Evolutionary conservation across 2,113 vertebrate species (phyloP).

Genomic region (Todiramphus chloris): DNA sequence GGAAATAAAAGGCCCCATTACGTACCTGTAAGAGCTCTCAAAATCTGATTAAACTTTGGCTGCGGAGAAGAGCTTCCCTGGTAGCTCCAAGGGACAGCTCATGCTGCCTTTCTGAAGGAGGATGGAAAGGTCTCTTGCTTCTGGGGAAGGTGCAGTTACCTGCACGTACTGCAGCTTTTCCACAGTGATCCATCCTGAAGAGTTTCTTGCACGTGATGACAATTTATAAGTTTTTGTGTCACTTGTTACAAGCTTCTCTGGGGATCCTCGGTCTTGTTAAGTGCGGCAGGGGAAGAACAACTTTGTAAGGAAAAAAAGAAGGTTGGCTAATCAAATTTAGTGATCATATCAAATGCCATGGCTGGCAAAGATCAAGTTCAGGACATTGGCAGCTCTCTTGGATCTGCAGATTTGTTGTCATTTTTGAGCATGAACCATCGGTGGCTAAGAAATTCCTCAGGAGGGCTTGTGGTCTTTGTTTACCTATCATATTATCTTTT

Average conservation of each 20-base stretch:
- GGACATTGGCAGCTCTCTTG: not conserved
- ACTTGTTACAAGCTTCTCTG: not conserved
- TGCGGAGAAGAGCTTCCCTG: not conserved
- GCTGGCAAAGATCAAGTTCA: not conserved
- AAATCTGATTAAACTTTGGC: not conserved
- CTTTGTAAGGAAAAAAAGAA: not conserved
- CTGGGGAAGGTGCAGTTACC: too few relatives aligned
- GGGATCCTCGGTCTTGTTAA: not conserved
- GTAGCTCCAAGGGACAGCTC: not conserved
- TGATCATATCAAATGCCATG: not conserved
- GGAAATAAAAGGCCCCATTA: not conserved
- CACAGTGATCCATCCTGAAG: not conserved
- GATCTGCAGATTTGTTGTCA: not conserved
- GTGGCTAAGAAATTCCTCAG: not conserved
- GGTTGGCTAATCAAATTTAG: not conserved
- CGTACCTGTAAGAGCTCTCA: not conserved
- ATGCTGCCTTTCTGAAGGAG: not conserved
- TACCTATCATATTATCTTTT: not conserved
- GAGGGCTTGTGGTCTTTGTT: not conserved
- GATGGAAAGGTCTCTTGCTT: not conserved
- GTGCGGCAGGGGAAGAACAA: not conserved
- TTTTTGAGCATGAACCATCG: accelerated
- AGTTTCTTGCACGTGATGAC: not conserved
- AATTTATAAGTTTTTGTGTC: not conserved
- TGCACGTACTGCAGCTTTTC: not conserved